These are phyloP conservation scores for Neogobius melanostomus DNA, from an alignment of 2,113 vertebrate species.

Conservation along the genomic window DNA sequence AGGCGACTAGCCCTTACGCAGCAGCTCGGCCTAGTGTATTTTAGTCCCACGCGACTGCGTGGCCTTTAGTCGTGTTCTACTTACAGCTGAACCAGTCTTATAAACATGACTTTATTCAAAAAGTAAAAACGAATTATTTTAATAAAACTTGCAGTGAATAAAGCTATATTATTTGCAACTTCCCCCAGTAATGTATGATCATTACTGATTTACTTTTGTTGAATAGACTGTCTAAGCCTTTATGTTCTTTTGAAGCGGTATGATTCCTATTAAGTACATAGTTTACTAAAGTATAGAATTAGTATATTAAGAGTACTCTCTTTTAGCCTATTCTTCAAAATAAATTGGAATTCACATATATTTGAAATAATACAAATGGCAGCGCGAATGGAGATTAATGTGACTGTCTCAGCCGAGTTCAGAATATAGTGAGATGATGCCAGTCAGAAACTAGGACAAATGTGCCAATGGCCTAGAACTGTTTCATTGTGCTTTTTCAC, in stretches of 20 bases:
- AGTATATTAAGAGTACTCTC: not conserved
- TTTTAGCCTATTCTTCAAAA: too few relatives aligned
- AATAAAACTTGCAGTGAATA: not conserved
- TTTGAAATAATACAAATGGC: too few relatives aligned
- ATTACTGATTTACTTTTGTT: not conserved
- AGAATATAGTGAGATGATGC: conserved; percentile 44
- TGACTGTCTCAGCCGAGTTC: conserved; percentile 20
- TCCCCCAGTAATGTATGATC: not conserved
- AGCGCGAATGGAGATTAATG: conserved; percentile 34
- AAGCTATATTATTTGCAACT: not conserved
- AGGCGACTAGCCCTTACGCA: too few relatives aligned
- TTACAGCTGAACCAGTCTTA: not conserved
- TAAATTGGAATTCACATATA: too few relatives aligned
- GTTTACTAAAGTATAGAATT: not conserved
- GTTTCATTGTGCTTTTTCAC: conserved; percentile 15
- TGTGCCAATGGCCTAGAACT: conserved; percentile 56
- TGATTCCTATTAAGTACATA: too few relatives aligned
- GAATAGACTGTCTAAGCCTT: not conserved
- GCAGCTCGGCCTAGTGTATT: conserved; percentile 51
- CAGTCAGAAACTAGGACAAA: conserved; percentile 65
- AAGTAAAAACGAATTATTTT: not conserved
- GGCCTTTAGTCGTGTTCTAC: conserved; percentile 32
- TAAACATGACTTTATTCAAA: not conserved
- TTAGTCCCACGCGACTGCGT: conserved; percentile 46
- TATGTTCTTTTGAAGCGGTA: not conserved